Percentiles rank a stretch among this genome's conserved stretches.
phyloP scores from a whole-genome alignment of 2,888 invertebrate genomes.

The Eristalis arbustorum region DNA sequence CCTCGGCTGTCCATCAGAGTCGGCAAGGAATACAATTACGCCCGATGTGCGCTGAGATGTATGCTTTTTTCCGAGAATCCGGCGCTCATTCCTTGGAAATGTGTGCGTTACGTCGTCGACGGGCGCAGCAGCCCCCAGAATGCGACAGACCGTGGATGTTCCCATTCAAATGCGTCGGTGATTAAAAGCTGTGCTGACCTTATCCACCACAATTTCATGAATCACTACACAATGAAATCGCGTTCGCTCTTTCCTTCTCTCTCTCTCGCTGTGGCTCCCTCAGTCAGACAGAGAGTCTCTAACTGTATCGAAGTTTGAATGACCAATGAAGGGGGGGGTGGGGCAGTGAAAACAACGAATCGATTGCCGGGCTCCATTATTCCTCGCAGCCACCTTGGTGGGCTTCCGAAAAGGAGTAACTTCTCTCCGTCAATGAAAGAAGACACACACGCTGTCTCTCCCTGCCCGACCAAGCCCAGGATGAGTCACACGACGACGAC shows the following conservation, averaged over 20 bases:
- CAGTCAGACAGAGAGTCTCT: neutral
- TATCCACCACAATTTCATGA: slow-evolving; percentile 39
- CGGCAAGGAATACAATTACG: too few relatives aligned
- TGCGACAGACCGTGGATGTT: slow-evolving; percentile 2
- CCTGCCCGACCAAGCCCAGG: neutral
- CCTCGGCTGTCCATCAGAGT: too few relatives aligned
- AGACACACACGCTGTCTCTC: slow-evolving; percentile 40
- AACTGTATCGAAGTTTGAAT: slow-evolving; percentile 34
- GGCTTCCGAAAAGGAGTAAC: slow-evolving; percentile 49
- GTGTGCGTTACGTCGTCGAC: neutral
- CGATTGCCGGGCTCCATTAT: slow-evolving; percentile 39
- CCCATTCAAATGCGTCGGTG: neutral
- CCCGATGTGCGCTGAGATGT: too few relatives aligned
- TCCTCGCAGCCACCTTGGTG: slow-evolving; percentile 35
- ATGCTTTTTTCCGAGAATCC: neutral
- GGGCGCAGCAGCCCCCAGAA: too few relatives aligned
- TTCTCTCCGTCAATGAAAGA: slow-evolving; percentile 70
- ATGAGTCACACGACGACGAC: slow-evolving; percentile 55
- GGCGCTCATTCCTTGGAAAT: neutral
- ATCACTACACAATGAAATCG: slow-evolving; percentile 29
- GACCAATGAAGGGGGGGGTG: slow-evolving; percentile 5
- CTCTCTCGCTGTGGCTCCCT: neutral
- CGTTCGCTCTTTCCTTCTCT: neutral
- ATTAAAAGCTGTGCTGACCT: slow-evolving; percentile 49
- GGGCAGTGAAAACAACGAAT: neutral